Conservation (phyloP, 2,797 vertebrate species). For the Chaunax sp. region DNA sequence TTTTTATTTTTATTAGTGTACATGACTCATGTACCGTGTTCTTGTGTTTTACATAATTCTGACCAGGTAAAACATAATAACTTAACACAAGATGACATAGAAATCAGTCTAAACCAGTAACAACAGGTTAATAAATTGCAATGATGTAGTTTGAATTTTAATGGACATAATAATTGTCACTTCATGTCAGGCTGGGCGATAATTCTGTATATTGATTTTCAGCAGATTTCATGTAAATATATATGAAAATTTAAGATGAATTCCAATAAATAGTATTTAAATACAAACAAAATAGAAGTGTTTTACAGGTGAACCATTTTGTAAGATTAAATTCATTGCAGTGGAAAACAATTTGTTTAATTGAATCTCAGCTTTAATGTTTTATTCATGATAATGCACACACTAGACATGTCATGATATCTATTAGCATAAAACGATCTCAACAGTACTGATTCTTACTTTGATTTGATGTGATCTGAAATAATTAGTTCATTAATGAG, state of each 20-base stretch:
- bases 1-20: not conserved
- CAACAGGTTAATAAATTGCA: slow-evolving; percentile 24
- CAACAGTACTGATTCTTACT: too few species aligned
- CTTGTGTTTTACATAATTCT: slow-evolving; percentile 11
- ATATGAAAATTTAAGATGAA: too few species aligned
- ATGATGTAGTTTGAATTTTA: not conserved
- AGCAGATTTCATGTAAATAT: too few species aligned
- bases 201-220: too few species aligned
- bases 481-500: too few species aligned
- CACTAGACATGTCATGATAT: not conserved
- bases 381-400: not conserved
- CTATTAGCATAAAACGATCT: too few species aligned
- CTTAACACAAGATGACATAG: not conserved
- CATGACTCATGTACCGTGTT: not conserved
- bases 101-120: slow-evolving; percentile 10
- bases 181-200: not conserved
- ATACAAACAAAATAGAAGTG: too few species aligned
- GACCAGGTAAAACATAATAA: too few species aligned
- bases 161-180: not conserved
- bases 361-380: not conserved
- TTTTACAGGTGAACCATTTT: too few species aligned
- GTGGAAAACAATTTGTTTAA: not conserved
- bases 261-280: too few species aligned
- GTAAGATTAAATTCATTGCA: too few species aligned
- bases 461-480: too few species aligned